Base-by-base conservation (phyloP, 2,113 vertebrate genomes). In the Mesembrinibis cayennensis region DNA sequence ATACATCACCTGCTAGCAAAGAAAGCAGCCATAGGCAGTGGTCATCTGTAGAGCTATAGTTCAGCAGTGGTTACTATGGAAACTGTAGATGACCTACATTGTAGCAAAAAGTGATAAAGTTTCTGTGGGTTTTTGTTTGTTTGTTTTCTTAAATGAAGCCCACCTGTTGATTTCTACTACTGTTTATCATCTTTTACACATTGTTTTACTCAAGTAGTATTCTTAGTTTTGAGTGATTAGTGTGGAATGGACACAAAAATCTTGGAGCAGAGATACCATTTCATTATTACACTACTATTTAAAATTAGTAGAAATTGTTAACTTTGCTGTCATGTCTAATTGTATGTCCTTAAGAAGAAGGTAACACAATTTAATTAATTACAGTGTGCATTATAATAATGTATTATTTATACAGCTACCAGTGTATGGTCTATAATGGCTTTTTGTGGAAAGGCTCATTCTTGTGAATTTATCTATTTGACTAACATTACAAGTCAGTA, bases 31-130 rank as follows among this genome's bases (percentile, higher is more conserved):
- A 91, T 58, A 95, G 94, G 38, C 65, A 87, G 32, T 85, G 71
- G 95, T 97, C 78, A 96, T 34, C 77, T 82, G 52, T 61, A 79
- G 93, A 97, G 49, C 71, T 70, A 59, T 34, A 91, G 91, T 89
- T 95, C 87, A 90, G 63, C 79, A 88, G 36, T 96, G 61, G 73
- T 95, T 97, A 29, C 90, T 90, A 56, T 93, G 82, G 86, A 95
- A 97, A 96, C 79, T 5, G 5, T 89, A 84, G 74, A 53, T 95
- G 86, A 96, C 92, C 88, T 92, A 93, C 52, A 93, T 87, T 97
- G 94, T 82, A 45, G 38, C 66, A 90, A 94, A 95, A 84, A 89
- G 36, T 91, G 53, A 76, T 87, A 32, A 89, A 91, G 34, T 58
- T 85, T 92, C 9, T 87, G 22, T 82, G 38, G 0, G 14, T 3